Evolutionary conservation across 2,888 invertebrate genomes (phyloP), one percentile per base, ranked within the genome.

Genomic region (Zelleria hepariella): DNA sequence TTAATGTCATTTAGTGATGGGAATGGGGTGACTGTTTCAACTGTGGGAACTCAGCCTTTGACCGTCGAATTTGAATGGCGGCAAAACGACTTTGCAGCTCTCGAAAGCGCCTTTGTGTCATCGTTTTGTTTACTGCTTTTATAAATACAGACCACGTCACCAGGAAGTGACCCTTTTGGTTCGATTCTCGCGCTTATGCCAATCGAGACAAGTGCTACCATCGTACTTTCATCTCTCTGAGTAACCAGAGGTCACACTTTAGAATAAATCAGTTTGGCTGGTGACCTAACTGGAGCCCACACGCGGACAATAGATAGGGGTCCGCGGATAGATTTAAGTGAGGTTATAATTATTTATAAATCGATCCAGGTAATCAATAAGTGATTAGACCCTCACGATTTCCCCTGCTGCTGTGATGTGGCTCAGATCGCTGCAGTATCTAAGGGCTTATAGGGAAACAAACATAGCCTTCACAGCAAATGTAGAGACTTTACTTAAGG

Each of bases 351-450:
- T 42, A 42, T 42, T 42, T 42, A 42, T 42, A 42, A 32, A 52
- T 42, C 53, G 58, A 58, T 58, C 58, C 58, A 15, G n/a, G 26
- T 51, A 81, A 80, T 78, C 80, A 82, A 82, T 82, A 82, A 73
- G 75, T 77, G 78, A 82, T 82, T 78, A 73, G 72, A 73, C 81
- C 84, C 85, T 82, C 85, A 84, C 84, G 85, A 80, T 74, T 76
- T 74, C 72, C 70, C 24, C 15, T 15, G 32, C 15, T 15, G 32
- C 58, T 57, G 73, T 72, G 74, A 78, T 77, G 74, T 65, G 66
- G 72, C 70, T 72, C 72, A 76, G 78, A 80, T 80, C 81, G 75
- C 77, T 77, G 75, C 71, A 15, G 10, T 42, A 15, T 42, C 1
- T 15, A 15, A 42, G 32, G 32, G 32, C 15, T 3, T 42, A 5